phyloP scores from a whole-genome alignment of 2,113 vertebrate species.

The Toxotes jaculatrix region DNA sequence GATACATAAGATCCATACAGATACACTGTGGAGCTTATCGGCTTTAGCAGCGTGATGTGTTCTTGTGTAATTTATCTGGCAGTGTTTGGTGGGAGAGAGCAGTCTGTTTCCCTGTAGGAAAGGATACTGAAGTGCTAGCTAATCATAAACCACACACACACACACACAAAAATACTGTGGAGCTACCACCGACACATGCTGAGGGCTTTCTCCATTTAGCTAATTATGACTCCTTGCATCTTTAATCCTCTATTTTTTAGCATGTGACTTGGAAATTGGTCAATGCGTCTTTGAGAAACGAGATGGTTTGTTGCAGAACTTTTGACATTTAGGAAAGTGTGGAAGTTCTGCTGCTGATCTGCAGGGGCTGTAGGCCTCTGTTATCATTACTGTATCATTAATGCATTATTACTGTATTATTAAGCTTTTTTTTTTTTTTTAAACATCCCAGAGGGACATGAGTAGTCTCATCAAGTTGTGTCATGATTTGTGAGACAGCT shows the following conservation, averaged over 20 bases:
- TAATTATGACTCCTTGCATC: conserved; percentile 2
- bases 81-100: conserved; percentile 18
- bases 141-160: conserved; percentile 31
- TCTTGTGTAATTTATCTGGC: conserved; percentile 38
- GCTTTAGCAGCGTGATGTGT: conserved; percentile 36
- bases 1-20: background rate
- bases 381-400: conserved; percentile 10
- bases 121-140: conserved; percentile 28
- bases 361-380: background rate
- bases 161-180: background rate
- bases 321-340: background rate
- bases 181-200: conserved; percentile 15
- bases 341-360: conserved; percentile 5
- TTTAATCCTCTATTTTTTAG: background rate
- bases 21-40: conserved; percentile 31
- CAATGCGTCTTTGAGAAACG: background rate
- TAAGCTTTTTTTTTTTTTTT: background rate
- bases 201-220: conserved; percentile 5
- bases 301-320: background rate
- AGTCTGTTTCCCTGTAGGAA: conserved; percentile 33
- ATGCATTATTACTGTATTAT: too few species aligned
- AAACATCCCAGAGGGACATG: background rate
- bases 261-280: background rate
- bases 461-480: background rate
- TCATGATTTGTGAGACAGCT: conserved; percentile 27